Evolutionary conservation across 2,888 invertebrate genomes (phyloP), one percentile per base, ranked within the genome.

Genomic region (Ochlodes sylvanus): DNA sequence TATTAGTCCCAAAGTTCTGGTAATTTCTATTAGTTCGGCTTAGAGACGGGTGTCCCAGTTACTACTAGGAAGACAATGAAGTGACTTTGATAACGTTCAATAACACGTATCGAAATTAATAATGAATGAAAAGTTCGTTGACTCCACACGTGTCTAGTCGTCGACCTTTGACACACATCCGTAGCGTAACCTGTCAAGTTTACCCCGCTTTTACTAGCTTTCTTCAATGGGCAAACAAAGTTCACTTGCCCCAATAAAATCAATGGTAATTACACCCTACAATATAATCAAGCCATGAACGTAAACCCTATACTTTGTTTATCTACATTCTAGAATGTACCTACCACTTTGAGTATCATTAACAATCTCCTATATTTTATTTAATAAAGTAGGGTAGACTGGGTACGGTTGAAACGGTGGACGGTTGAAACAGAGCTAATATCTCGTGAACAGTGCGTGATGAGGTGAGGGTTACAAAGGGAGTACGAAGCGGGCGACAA

Each of bases 121-220:
- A 67, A 61, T 72, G 58, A 72, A 69, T 70, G 64, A 56, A 70
- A 79, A 60, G 66, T 54, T 79, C 78, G 75, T 71, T 73, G 75
- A 76, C 77, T 80, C 69, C 71, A 70, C 63, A 57, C 70, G 70
- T 76, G 78, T 77, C 76, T 77, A 79, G 86, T 79, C 87, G 71
- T 75, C 73, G 82, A 86, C 81, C 87, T 83, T 85, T 88, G 87
- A 76, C 89, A 86, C 79, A 88, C 76, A 81, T 88, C 75, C 73
- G 71, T 55, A 63, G 54, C 68, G 71, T 70, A 72, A 74, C 76
- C 82, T 80, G 82, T 83, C 84, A 87, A 84, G 84, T 84, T 86
- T 86, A 79, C 38, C 38, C 12, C 10, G 10, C 9, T 19, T 17
- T 10, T 19, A 50, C 50, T 50, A 75, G 71, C 67, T 81, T 79